Conservation (phyloP, 2,888 invertebrate genomes). For the Tolmerus cingulatus region DNA sequence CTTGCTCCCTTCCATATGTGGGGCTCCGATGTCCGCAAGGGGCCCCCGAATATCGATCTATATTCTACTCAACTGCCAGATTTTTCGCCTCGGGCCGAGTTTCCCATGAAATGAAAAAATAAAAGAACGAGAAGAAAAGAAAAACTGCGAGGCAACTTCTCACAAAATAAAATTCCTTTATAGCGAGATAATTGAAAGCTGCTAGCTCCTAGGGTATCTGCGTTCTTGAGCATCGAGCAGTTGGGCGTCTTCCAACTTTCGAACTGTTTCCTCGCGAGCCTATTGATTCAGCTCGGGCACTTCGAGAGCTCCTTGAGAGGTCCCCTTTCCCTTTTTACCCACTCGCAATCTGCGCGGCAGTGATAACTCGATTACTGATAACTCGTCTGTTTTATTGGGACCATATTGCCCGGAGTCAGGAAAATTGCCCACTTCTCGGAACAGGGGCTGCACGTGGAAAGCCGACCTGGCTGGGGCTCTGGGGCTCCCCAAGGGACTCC, state of each 20-base stretch:
- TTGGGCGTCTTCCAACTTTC: constrained; percentile 24
- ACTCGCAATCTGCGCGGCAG: not conserved
- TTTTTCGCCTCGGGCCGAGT: constrained; percentile 22
- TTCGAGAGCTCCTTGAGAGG: not conserved
- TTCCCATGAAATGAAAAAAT: not conserved
- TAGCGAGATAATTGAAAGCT: constrained; percentile 25
- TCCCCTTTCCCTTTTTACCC: not conserved
- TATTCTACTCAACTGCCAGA: constrained; percentile 11
- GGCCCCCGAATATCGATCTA: constrained; percentile 8
- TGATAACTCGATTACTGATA: constrained; percentile 20
- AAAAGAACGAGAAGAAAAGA: not conserved
- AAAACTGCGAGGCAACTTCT: not conserved
- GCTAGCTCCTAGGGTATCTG: not conserved
- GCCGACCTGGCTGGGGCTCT: not conserved
- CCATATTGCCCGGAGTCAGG: not conserved
- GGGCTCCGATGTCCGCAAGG: not conserved
- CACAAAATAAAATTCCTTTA: constrained; percentile 11
- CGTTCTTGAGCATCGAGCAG: not conserved
- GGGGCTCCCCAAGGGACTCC: not conserved
- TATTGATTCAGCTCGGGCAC: constrained; percentile 10
- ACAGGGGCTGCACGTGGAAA: not conserved
- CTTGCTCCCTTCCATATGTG: not conserved
- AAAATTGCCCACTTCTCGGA: not conserved
- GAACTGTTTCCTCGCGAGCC: not conserved
- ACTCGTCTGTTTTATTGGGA: not conserved